Percentiles rank a stretch among this genome's conserved stretches.
These are phyloP conservation scores for Thumatha senex DNA, from an alignment of 2,888 invertebrate species.

Conservation along the genomic window DNA sequence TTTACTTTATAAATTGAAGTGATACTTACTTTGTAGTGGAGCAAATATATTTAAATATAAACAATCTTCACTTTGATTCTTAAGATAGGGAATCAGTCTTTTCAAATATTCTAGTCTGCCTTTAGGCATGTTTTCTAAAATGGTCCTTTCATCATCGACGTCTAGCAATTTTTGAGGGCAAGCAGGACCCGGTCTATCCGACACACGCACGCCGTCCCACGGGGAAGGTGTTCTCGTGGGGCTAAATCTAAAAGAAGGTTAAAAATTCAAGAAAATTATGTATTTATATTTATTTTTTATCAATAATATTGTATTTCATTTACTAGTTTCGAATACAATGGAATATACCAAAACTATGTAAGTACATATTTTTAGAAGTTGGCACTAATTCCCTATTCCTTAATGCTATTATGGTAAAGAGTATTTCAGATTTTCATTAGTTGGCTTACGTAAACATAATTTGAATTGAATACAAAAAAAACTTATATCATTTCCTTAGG, in stretches of 20 bases:
- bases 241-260: constrained; percentile 87
- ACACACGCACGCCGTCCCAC: constrained; percentile 93
- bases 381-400: no score
- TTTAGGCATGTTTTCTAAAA: constrained; percentile 93
- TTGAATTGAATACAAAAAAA: no score
- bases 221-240: constrained; percentile 96
- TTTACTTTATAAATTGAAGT: background rate
- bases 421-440: no score
- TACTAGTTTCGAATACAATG: no score
- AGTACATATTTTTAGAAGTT: no score
- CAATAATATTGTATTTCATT: no score
- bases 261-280: background rate
- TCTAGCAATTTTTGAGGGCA: constrained; percentile 96
- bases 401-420: no score
- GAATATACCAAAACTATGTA: no score
- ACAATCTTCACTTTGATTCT: constrained; percentile 98
- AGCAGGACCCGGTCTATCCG: constrained; percentile 92
- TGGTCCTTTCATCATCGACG: constrained; percentile 91
- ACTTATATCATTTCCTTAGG: no score
- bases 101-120: constrained; percentile 95
- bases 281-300: no score
- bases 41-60: constrained; percentile 98
- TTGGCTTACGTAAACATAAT: no score
- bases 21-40: constrained; percentile 93
- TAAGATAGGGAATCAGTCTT: constrained; percentile 94